A percentile compares a stretch with the other conserved stretches of the same genome.
Evolutionary conservation across 2,888 invertebrate species (phyloP).

Genomic region (Noctua janthe): DNA sequence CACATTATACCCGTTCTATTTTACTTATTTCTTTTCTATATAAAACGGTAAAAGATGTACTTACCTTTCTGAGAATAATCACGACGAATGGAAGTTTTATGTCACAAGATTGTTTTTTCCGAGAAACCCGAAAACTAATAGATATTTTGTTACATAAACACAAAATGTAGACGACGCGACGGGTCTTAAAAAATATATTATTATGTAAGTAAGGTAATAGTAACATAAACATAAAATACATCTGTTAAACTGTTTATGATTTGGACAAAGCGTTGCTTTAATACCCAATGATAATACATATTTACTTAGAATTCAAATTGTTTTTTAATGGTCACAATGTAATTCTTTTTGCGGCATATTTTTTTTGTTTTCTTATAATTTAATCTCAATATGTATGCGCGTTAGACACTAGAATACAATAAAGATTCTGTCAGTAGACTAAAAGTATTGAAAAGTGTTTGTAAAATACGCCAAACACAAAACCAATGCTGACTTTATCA

Average conservation of each 20-base stretch:
- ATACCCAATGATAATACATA: too few species aligned
- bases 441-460: not conserved
- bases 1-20: slow-evolving; percentile 8
- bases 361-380: slow-evolving; percentile 22
- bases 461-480: not conserved
- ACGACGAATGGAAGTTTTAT: not conserved
- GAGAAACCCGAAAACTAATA: not conserved
- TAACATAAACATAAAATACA: not conserved
- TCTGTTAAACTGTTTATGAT: slow-evolving; percentile 5
- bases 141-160: slow-evolving; percentile 4
- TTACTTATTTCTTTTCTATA: not conserved
- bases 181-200: not conserved
- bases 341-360: slow-evolving; percentile 48
- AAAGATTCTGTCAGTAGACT: not conserved
- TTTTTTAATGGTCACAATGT: not conserved
- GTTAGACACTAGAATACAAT: not conserved
- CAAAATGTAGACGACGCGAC: not conserved
- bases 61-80: slow-evolving; percentile 1
- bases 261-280: not conserved
- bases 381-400: not conserved
- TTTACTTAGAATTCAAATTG: slow-evolving; percentile 2
- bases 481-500: not conserved
- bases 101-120: slow-evolving; percentile 7
- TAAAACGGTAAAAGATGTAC: not conserved
- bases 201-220: not conserved